Evolutionary conservation across 2,888 invertebrate species (phyloP).

Genomic region (Sicus ferrugineus): DNA sequence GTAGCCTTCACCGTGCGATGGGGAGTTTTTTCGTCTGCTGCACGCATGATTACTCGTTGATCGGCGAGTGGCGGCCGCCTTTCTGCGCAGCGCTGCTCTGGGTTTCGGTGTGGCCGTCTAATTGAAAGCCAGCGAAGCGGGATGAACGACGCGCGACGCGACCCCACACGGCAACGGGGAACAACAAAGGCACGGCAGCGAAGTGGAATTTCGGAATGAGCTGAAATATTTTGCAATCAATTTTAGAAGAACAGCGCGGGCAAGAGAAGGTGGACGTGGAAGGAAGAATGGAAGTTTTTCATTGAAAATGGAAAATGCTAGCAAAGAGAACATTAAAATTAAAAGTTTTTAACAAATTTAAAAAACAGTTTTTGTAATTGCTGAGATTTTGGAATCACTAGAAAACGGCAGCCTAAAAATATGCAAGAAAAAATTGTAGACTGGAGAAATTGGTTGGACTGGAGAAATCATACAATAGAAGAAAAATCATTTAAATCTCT

Average conservation of each 20-base stretch:
- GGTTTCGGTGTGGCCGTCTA: conserved; percentile 17
- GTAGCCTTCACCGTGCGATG: not conserved
- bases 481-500: too few species aligned
- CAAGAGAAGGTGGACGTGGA: not conserved
- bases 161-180: not conserved
- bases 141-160: not conserved
- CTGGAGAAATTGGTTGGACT: too few species aligned
- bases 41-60: conserved; percentile 9
- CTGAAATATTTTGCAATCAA: not conserved
- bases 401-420: too few species aligned
- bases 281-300: not conserved
- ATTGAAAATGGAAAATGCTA: not conserved
- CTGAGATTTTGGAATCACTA: too few species aligned
- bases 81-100: conserved; percentile 11
- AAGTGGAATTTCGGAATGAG: too few species aligned
- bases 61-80: not conserved
- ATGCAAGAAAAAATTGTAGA: too few species aligned
- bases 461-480: too few species aligned
- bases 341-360: too few species aligned
- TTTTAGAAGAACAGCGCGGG: not conserved
- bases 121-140: conserved; percentile 13
- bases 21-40: conserved; percentile 2
- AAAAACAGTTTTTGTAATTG: too few species aligned
- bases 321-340: too few species aligned
- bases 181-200: too few species aligned